A percentile compares a stretch with the other conserved stretches of the same genome.
phyloP scores from a whole-genome alignment of 1,140 invertebrate species.

The Zaprionus ghesquierei region DNA sequence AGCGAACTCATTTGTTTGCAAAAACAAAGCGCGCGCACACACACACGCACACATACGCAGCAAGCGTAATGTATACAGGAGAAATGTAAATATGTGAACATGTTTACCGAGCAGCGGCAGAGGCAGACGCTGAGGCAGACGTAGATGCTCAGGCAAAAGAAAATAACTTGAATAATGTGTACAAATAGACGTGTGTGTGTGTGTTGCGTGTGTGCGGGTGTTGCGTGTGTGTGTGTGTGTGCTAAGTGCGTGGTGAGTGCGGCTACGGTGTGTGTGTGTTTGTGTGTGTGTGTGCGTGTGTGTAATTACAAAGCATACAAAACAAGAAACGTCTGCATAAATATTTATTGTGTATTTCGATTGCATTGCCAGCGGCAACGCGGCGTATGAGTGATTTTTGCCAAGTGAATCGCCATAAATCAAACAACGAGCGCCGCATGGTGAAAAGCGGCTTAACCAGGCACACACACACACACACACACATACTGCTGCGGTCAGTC shows the following conservation, averaged over 20 bases:
- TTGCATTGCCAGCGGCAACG: conserved; percentile 51
- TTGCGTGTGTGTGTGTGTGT: neutral
- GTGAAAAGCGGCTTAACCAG: conserved; percentile 3
- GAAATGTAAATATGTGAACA: conserved; percentile 69
- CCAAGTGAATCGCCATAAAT: conserved; percentile 51
- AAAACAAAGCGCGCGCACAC: conserved; percentile 29
- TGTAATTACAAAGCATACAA: conserved; percentile 54
- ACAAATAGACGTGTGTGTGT: conserved; percentile 31
- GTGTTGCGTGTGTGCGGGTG: conserved; percentile 2
- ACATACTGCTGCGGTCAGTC: conserved; percentile 30
- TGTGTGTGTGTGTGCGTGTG: conserved; percentile 13
- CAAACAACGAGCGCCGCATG: conserved; percentile 6
- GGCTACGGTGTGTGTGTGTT: neutral
- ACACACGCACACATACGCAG: conserved; percentile 1
- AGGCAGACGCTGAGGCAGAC: neutral
- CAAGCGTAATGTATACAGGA: conserved; percentile 66
- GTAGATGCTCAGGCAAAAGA: conserved; percentile 42
- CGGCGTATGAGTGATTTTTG: conserved; percentile 69
- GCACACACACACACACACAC: neutral
- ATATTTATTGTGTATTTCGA: conserved; percentile 75
- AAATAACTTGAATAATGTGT: conserved; percentile 70
- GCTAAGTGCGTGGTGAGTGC: neutral
- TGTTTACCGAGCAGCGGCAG: conserved; percentile 20
- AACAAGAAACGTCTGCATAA: conserved; percentile 60
- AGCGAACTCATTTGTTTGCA: conserved; percentile 63